Evolutionary conservation across 2,888 invertebrate species (phyloP), one percentile per base, ranked within the genome.

Genomic region (Epiblema foenella): DNA sequence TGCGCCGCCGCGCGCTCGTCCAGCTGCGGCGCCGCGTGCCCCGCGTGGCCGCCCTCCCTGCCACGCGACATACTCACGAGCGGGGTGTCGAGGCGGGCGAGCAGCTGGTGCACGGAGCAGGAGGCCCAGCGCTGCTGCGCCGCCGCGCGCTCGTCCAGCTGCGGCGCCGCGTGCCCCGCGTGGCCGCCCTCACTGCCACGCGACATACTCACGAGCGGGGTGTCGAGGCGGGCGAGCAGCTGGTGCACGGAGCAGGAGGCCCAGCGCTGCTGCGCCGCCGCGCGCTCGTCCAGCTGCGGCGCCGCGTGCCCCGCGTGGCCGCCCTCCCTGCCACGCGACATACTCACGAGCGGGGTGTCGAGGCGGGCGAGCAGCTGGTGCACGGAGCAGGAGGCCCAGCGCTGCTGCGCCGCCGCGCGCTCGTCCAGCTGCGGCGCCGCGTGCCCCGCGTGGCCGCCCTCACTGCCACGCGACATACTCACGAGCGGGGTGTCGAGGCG

Each of bases 221-320:
- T 63, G 11, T 63, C 63, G 12, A 52, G 63, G 4, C 18, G 63
- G 3, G 33, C 18, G 9, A 63, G 33, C 10, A 52, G 37, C 33
- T 51, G 51, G 15, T 63, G 51, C 15, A 63, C 51, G 52, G 20
- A 37, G 12, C 52, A 63, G 8, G 51, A 0, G 9, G 52, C 51
- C 63, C 63, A 63, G 10, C 63, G 63, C 5, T 63, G 51, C 17
- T 52, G 51, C 39, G 57, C 69, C n/a, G 52, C 51, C 63, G 52
- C 52, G 10, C 63, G 63, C 5, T 63, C n/a, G n/a, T n/a, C n/a
- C n/a, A n/a, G 51, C 17, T 52, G 51, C 39, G 57, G 66, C n/a
- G 11, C 17, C 17, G 59, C 56, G 39, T n/a, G n/a, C n/a, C n/a
- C n/a, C n/a, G n/a, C n/a, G n/a, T n/a, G n/a, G n/a, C n/a, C n/a